Evolutionary conservation across 1,140 invertebrate species (phyloP), one percentile per base, ranked within the genome.

Genomic region (Sycophila sp.): DNA sequence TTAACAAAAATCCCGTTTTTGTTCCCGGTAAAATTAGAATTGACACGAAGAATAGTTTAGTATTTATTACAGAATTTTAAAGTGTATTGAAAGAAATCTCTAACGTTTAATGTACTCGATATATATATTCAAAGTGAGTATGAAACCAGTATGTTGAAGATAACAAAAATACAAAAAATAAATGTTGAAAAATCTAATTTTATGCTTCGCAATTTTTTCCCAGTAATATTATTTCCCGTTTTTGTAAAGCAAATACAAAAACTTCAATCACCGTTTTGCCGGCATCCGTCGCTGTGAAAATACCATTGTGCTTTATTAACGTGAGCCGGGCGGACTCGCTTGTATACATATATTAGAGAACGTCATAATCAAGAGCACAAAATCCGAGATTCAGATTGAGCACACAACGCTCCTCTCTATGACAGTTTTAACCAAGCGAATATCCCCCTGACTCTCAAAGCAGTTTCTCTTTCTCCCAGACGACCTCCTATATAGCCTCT

Each of bases 311-410:
- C 62, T 51, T 64, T 51, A 64, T 51, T 64, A 64, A 24, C 32
- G 1, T 19, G 1, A 56, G 13, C 4, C 10, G 24, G 26, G 34
- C 22, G 15, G 17, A 60, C 32, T 40, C 24, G n/a, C 17, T 11
- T 24, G 15, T 28, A 36, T 53, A 53, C n/a, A 24, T 36, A 15
- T 64, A 47, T 49, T 34, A 11, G 24, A 47, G 60, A 49, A 34
- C 60, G 42, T 63, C 60, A 49, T 63, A 63, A 49, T 49, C 26
- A 63, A 63, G 45, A 63, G 45, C 45, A 63, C 30, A 64, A 53
- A 51, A 53, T 5, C 7, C 32, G 32, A 64, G 47, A 64, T 64
- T 64, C 62, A 53, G 62, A 64, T 64, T 53, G 62, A 53, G 19
- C 62, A 53, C 62, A 64, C 62, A 64, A 38, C 17, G 47, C 62